Evolutionary conservation across 2,888 invertebrate genomes (phyloP).

Genomic region (Lasiommata megera): DNA sequence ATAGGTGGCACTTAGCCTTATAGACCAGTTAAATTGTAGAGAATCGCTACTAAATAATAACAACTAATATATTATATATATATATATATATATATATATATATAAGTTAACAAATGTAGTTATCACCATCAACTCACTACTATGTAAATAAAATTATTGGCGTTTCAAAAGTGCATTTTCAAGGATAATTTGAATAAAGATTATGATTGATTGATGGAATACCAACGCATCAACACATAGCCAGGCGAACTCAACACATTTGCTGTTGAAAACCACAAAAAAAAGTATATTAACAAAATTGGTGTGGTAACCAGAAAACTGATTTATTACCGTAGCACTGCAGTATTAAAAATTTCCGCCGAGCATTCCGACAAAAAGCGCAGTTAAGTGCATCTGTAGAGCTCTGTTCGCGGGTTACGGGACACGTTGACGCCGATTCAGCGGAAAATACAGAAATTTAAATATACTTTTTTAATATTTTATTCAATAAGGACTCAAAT

Average conservation of each 20-base stretch:
- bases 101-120: too few species aligned
- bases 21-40: too few species aligned
- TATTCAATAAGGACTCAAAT: too few species aligned
- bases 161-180: too few species aligned
- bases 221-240: neutral
- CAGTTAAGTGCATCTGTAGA: constrained; percentile 30
- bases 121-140: too few species aligned
- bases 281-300: constrained; percentile 6
- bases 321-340: constrained; percentile 12
- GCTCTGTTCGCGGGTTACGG: constrained; percentile 27
- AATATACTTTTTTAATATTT: neutral
- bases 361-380: constrained; percentile 14
- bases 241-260: neutral
- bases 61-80: too few species aligned
- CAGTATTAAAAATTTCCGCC: constrained; percentile 9
- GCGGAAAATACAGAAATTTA: neutral
- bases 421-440: constrained; percentile 21
- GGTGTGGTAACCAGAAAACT: neutral
- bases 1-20: too few species aligned
- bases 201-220: too few species aligned
- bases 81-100: too few species aligned
- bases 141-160: too few species aligned
- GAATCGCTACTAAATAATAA: too few species aligned
- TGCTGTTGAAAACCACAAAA: neutral
- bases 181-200: too few species aligned